phyloP scores from a whole-genome alignment of 2,797 vertebrate species.

The Peromyscus attwateri region DNA sequence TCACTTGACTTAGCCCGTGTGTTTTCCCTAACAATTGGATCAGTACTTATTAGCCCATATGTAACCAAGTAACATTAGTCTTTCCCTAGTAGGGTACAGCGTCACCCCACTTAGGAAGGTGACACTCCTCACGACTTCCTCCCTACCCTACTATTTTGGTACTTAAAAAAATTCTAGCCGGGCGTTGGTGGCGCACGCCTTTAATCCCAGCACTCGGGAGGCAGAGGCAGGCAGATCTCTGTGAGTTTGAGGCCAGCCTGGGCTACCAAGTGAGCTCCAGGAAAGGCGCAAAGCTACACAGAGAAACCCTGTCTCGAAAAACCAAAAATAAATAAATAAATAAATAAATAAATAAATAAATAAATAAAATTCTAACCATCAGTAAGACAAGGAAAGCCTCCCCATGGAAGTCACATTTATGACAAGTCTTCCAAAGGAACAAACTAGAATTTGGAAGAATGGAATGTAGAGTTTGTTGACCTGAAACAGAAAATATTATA shows the following conservation, averaged over 20 bases:
- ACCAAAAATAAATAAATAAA: too few relatives aligned
- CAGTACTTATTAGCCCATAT: neutral
- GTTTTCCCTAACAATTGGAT: neutral
- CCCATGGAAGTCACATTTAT: neutral
- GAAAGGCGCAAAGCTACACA: too few relatives aligned
- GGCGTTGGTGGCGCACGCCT: too few relatives aligned
- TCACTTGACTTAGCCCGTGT: neutral
- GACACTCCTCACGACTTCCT: neutral
- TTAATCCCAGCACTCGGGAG: too few relatives aligned
- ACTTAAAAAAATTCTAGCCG: neutral
- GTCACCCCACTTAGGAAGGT: neutral
- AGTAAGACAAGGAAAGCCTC: neutral
- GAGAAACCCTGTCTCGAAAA: too few relatives aligned
- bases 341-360: too few relatives aligned
- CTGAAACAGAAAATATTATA: neutral
- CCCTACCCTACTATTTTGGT: neutral
- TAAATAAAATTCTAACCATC: neutral
- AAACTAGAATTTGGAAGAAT: neutral
- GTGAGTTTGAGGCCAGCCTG: too few relatives aligned
- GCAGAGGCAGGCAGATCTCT: too few relatives aligned
- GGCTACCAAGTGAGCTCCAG: too few relatives aligned
- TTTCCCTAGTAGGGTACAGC: neutral
- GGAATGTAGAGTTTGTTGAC: neutral
- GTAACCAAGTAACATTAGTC: neutral
- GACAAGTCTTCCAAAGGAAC: conserved; percentile 19